Evolutionary conservation across 2,888 invertebrate genomes (phyloP), one percentile per base, ranked within the genome.

Genomic region (Drosophila robusta): DNA sequence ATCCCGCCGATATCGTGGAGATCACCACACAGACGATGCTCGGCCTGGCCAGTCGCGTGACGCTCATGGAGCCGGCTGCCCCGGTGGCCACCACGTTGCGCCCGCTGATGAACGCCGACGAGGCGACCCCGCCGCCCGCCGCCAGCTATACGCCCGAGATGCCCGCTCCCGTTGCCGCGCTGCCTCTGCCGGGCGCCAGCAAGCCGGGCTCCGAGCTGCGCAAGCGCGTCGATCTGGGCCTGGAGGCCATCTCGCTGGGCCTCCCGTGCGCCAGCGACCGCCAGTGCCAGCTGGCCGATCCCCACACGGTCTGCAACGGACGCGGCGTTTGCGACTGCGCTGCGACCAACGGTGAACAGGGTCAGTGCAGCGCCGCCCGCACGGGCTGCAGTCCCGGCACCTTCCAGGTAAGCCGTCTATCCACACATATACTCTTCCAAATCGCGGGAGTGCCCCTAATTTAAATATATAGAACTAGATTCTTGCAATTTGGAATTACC

Each of bases 351-450:
- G 93, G 93, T 34, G 93, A 93, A 24, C 94, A 95, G 14, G 66
- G 60, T n/a, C 83, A 79, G 50, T 97, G 97, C 91, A 94, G 95
- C 16, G 96, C 96, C 0, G 93, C 94, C 49, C 95, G 94, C 82
- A 94, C 95, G 57, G 97, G 97, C 44, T 98, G 98, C 90, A 94
- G 96, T 76, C 94, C 95, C 14, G 96, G 97, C 66, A 98, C 97
- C 14, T 98, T 97, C 91, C 96, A 96, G 87, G 92, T 92, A 69
- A 82, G 83, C 73, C 39, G 1, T 2, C 29, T n/a, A n/a, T n/a
- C n/a, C n/a, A 29, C 29, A 26, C 26, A 26, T 22, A 3, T 22
- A 22, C 22, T 4, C 22, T 3, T 22, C 3, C 22, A 4, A 1
- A 22, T 22, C 22, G 22, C 4, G 22, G 22, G 22, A 22, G 22